phyloP scores from a whole-genome alignment of 2,113 vertebrate species.

The Lophochroa leadbeateri region DNA sequence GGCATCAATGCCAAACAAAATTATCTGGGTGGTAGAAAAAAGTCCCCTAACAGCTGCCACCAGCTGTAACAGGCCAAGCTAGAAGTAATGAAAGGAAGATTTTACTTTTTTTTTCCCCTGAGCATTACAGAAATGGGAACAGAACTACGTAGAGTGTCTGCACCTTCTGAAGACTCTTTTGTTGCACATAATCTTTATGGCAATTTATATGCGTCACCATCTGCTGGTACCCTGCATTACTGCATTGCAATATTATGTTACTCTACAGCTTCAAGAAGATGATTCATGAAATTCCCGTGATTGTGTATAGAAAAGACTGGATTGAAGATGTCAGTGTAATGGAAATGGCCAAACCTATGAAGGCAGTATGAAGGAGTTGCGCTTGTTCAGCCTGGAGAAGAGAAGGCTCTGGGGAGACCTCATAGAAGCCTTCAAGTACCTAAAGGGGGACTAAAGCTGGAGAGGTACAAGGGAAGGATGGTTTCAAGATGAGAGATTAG shows the following conservation, averaged over 20 bases:
- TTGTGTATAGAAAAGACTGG: neutral
- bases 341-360: neutral
- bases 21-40: conserved; percentile 55
- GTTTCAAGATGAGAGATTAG: neutral
- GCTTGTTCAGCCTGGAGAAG: neutral
- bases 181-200: neutral
- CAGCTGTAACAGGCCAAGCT: conserved; percentile 49
- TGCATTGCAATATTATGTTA: neutral
- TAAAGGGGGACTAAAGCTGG: neutral
- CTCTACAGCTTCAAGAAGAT: neutral
- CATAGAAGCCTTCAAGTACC: neutral
- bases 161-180: neutral
- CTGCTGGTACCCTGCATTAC: conserved; percentile 20
- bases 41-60: conserved; percentile 63
- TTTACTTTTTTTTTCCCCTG: neutral
- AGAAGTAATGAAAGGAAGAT: conserved; percentile 38
- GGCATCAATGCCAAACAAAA: conserved; percentile 55
- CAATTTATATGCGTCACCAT: conserved; percentile 11
- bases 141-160: neutral
- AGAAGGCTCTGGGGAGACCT: neutral
- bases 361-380: neutral
- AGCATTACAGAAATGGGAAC: neutral
- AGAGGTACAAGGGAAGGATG: neutral
- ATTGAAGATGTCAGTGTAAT: neutral
- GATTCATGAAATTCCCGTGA: neutral